Base-by-base conservation (phyloP, 2,797 vertebrate genomes). In the Sebastes matsubarae region DNA sequence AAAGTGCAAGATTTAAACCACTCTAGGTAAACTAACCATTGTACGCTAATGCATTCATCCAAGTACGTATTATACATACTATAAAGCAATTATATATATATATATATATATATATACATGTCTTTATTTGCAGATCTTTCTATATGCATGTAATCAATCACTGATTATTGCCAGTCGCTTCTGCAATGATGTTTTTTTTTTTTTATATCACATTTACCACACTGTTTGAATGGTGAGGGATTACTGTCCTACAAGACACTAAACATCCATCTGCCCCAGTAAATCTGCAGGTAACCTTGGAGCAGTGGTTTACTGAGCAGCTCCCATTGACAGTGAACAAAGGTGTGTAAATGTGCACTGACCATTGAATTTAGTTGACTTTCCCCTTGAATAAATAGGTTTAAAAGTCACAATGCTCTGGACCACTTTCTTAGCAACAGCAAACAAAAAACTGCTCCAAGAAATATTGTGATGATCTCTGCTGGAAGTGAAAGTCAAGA, bases 401-500 rank as follows among this genome's bases (percentile, higher is more conserved):
- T 10, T 38, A 24, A 69, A 38, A 16, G 14, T 36, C 25, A 38
- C 16, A 50, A 55, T 42, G 11, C 29, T 67, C 27, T 36, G 6
- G 16, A n/a, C 5, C 8, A 32, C 30, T 38, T 32, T 72, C 20
- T 57, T 14, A 12, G 9, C 34, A 57, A 46, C 34, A 64, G 13
- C 12, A 29, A 61, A 46, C 13, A 50, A 34, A 42, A 73, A 59
- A 46, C n/a, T 32, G 34, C 29, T 64, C 13, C 14, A 57, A 64
- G 22, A 63, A 42, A 73, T 57, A 36, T 50, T 75, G 52, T 67
- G 58, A 75, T 24, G 6, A 77, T 52, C 73, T 59, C 64, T 73
- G 69, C 72, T 61, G 46, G 68, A 80, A 29, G 52, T 54, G 12
- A 80, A 75, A 77, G 55, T 71, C 61, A 64, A 69, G 50, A 82